Percentiles rank a stretch among this genome's conserved stretches.
These are phyloP conservation scores for Nomada ruficornis DNA, from an alignment of 2,888 invertebrate species.

Conservation along the genomic window DNA sequence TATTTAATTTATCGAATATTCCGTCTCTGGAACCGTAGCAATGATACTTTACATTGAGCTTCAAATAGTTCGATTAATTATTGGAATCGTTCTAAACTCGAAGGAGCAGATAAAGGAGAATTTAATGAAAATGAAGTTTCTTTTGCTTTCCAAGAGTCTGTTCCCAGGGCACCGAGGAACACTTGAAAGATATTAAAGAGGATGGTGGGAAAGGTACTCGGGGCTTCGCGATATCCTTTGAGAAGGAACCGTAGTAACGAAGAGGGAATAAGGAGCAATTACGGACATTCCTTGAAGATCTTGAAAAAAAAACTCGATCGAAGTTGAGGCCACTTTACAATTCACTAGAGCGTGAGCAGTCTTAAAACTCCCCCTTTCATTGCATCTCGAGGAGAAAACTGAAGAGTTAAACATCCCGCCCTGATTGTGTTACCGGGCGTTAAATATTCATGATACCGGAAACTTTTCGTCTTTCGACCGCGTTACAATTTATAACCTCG, in stretches of 20 bases:
- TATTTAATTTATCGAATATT: no score
- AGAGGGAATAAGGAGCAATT: constrained; percentile 27
- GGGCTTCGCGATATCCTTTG: constrained; percentile 20
- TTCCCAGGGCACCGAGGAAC: not conserved
- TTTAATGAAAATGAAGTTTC: not conserved
- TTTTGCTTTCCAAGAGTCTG: not conserved
- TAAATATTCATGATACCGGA: constrained; percentile 56
- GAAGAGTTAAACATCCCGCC: constrained; percentile 26
- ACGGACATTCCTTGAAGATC: constrained; percentile 29
- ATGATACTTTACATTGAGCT: no score
- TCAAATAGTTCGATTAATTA: no score
- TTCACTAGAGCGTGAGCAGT: constrained; percentile 46
- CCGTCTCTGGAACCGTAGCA: no score
- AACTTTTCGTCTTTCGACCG: constrained; percentile 44
- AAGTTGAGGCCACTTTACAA: constrained; percentile 47
- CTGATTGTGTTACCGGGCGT: constrained; percentile 36
- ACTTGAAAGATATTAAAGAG: not conserved
- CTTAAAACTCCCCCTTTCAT: constrained; percentile 22
- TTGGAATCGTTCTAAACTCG: no score
- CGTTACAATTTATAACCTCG: constrained; percentile 35
- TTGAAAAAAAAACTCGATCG: constrained; percentile 42
- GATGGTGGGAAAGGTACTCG: constrained; percentile 17
- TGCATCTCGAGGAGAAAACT: not conserved
- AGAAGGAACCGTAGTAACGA: constrained; percentile 20
- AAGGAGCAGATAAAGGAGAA: no score